These are phyloP conservation scores for Cryptus viduatorius DNA, from an alignment of 2,888 invertebrate genomes.

Conservation along the genomic window DNA sequence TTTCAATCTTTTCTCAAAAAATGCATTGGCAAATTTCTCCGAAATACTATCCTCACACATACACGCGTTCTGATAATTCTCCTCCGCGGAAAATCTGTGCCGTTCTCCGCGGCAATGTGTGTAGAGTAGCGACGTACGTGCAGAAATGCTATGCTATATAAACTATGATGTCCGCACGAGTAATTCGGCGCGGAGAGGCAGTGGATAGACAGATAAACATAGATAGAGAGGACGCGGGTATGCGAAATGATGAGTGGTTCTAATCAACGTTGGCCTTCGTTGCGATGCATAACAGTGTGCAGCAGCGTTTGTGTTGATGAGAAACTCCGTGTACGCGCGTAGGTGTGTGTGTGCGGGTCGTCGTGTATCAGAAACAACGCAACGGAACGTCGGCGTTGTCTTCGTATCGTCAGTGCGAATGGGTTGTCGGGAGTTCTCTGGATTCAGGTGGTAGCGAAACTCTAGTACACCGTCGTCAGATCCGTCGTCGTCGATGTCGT, in stretches of 20 bases:
- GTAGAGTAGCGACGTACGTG: background rate
- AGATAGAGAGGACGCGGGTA: conserved; percentile 39
- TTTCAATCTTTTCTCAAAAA: background rate
- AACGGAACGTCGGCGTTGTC: conserved; percentile 33
- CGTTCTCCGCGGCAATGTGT: background rate
- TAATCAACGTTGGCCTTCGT: conserved; percentile 76
- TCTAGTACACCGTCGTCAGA: conserved; percentile 11
- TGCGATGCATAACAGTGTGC: conserved; percentile 40
- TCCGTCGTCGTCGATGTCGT: conserved; percentile 49
- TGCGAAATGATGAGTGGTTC: conserved; percentile 77
- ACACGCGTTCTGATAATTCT: no score
- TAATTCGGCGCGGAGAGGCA: conserved; percentile 7
- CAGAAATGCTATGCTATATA: background rate
- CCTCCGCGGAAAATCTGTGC: background rate
- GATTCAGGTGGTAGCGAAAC: background rate
- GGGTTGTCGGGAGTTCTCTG: background rate
- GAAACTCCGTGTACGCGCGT: background rate
- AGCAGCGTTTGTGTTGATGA: background rate
- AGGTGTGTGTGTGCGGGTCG: no score
- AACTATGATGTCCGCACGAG: conserved; percentile 3
- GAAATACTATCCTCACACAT: no score
- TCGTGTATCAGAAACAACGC: conserved; percentile 29
- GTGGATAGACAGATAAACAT: conserved; percentile 32
- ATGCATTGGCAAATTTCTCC: no score
- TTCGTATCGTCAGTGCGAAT: conserved; percentile 22